Evolutionary conservation across 1,140 invertebrate species (phyloP), one percentile per base, ranked within the genome.

Genomic region (Holotrichia oblita): DNA sequence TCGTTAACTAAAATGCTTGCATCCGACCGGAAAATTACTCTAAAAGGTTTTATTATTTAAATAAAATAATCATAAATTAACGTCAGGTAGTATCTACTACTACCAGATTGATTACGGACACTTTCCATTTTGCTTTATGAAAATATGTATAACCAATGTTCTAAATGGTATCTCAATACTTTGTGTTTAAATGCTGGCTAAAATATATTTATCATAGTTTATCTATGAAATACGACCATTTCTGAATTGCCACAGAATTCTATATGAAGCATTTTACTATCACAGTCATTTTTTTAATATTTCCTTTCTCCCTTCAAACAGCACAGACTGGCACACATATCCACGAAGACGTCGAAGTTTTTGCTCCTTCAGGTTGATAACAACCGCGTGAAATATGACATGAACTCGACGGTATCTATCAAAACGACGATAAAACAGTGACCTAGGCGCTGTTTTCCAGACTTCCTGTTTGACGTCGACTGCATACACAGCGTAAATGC

Each of bases 331-430:
- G 8, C 27, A 20, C 2, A 34, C 7, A 69, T 34, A 10, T 69
- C 22, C 8, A 12, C 22, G 22, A 20, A 10, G 22, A 69, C 20
- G 6, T 12, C 48, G 17, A 55, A 6, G n/a, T 55, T 55, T 55
- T 55, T n/a, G 48, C 22, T 2, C 22, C 22, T 22, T 34, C 61
- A 20, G 20, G 24, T 27, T 22, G 22, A 24, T 69, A 24, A 69
- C 20, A 20, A 69, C 61, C 12, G 10, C 22, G 61, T 69, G 61
- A 69, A 69, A 69, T 69, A 69, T 69, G 61, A 22, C 61, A 34
- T 69, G 27, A 69, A 69, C 61, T 34, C 27, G 22, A 69, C 61
- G 61, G 22, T 20, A 44, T 44, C 42, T 14, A 44, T 22, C 59
- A 48, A 1, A 48, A 48, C 10, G 59, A 20, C 8, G 6, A n/a